Percentiles rank a stretch among this genome's conserved stretches.
Conservation (phyloP, 2,888 invertebrate genomes). For the Athalia circularis region DNA sequence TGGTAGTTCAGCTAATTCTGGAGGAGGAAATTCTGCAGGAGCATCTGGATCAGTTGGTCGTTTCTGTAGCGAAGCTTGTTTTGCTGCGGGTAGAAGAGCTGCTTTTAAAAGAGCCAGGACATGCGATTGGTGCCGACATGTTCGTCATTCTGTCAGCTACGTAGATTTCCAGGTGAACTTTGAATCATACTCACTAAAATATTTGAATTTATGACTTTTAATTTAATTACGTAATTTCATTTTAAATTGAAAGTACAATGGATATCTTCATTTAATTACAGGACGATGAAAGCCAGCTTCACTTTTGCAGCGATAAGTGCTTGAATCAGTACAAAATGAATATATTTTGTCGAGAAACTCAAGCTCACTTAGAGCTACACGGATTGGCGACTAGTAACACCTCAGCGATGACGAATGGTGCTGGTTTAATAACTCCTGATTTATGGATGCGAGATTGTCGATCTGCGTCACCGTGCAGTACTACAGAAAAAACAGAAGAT, state of each 20-base stretch:
- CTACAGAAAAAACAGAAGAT: slow-evolving; percentile 48
- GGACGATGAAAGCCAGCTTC: slow-evolving; percentile 92
- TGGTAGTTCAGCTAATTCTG: slow-evolving; percentile 63
- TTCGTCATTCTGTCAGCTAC: slow-evolving; percentile 92
- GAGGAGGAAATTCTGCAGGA: slow-evolving; percentile 70
- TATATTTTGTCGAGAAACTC: slow-evolving; percentile 95
- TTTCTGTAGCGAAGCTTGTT: slow-evolving; percentile 93
- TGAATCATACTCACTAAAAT: slow-evolving; percentile 28
- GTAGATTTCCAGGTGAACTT: slow-evolving; percentile 83
- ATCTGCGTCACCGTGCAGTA: slow-evolving; percentile 76
- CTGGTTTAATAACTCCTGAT: slow-evolving; percentile 89
- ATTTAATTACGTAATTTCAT: slow-evolving; percentile 31
- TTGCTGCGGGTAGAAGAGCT: slow-evolving; percentile 91
- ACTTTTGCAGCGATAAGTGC: slow-evolving; percentile 95
- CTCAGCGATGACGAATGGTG: slow-evolving; percentile 64
- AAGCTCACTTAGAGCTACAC: slow-evolving; percentile 90
- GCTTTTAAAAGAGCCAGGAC: slow-evolving; percentile 94
- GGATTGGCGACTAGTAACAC: slow-evolving; percentile 52
- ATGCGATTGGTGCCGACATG: slow-evolving; percentile 95
- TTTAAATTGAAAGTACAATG: background rate
- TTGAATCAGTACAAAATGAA: slow-evolving; percentile 98
- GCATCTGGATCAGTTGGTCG: slow-evolving; percentile 71
- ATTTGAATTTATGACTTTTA: slow-evolving; percentile 12
- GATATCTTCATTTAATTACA: slow-evolving; percentile 70
- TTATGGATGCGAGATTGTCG: slow-evolving; percentile 91